Evolutionary conservation across 2,888 invertebrate species (phyloP).

Genomic region (Macaria notata): DNA sequence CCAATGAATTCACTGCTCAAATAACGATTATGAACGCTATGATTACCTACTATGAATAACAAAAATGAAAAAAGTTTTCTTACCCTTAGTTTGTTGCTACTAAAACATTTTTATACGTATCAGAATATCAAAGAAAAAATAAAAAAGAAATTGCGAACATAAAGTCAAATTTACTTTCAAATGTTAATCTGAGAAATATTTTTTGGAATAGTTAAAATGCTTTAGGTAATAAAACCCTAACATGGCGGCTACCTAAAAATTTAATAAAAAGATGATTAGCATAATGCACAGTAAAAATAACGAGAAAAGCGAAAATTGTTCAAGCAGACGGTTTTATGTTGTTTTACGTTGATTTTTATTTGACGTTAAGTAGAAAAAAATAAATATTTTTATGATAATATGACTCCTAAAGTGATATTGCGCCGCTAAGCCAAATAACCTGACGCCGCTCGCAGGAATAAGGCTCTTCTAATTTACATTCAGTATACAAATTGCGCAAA

Average conservation of each 20-base stretch:
- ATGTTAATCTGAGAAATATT: background rate
- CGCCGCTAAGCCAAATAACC: conserved; percentile 66
- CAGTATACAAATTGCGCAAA: conserved; percentile 78
- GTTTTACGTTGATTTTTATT: background rate
- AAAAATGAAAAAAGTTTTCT: too few relatives aligned
- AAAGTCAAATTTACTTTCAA: too few relatives aligned
- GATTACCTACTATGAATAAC: too few relatives aligned
- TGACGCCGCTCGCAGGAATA: conserved; percentile 71
- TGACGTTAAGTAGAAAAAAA: background rate
- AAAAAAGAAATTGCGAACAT: too few relatives aligned
- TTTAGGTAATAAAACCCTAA: conserved; percentile 12
- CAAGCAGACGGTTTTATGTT: background rate
- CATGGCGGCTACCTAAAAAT: conserved; percentile 10
- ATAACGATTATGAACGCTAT: too few relatives aligned
- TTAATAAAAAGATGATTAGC: conserved; percentile 26
- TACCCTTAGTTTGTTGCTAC: too few relatives aligned
- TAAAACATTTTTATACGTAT: too few relatives aligned
- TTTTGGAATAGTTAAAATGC: conserved; percentile 1
- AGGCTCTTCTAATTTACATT: conserved; percentile 79
- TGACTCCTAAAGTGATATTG: conserved; percentile 13
- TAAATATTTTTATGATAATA: conserved; percentile 1
- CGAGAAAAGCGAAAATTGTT: conserved; percentile 4
- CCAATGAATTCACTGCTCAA: too few relatives aligned
- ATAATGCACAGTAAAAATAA: conserved; percentile 26
- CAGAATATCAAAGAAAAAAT: too few relatives aligned